phyloP scores from a whole-genome alignment of 1,140 invertebrate species.

The Drosophila dunni region DNA sequence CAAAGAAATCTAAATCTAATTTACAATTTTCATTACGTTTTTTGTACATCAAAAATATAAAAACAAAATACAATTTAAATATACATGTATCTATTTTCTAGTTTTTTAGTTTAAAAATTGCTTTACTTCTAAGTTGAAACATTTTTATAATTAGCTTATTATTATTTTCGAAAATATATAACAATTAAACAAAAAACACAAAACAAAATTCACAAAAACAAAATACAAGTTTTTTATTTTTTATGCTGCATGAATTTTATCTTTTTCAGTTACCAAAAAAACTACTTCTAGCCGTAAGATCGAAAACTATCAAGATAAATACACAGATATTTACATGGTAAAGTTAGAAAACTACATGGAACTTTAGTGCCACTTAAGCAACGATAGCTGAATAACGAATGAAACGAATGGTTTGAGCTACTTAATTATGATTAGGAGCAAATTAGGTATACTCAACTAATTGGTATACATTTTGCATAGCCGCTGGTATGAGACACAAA shows the following conservation, averaged over 20 bases:
- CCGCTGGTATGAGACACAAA: constrained; percentile 71
- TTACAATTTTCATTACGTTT: constrained; percentile 54
- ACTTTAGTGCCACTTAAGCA: constrained; percentile 73
- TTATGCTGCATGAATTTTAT: not conserved
- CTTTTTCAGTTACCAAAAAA: constrained; percentile 10
- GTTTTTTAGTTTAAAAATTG: constrained; percentile 46
- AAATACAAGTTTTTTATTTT: constrained; percentile 25
- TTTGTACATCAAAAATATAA: constrained; percentile 35
- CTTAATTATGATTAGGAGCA: constrained; percentile 32
- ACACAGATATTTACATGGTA: constrained; percentile 25
- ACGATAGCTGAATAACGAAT: constrained; percentile 70
- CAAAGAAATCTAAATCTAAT: constrained; percentile 53
- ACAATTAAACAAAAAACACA: constrained; percentile 69
- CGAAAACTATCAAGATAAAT: constrained; percentile 40
- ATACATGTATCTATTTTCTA: constrained; percentile 29
- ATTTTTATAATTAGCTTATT: constrained; percentile 75
- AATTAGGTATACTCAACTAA: not conserved
- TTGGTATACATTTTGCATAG: constrained; percentile 66
- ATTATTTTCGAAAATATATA: constrained; percentile 78
- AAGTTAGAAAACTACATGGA: constrained; percentile 52
- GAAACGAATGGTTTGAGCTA: constrained; percentile 70
- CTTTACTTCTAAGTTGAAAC: constrained; percentile 48
- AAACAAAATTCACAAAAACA: constrained; percentile 33
- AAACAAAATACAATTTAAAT: constrained; percentile 23
- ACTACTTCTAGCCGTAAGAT: constrained; percentile 60